Evolutionary conservation across 2,797 vertebrate species (phyloP).

Genomic region (Salarias fasciatus): DNA sequence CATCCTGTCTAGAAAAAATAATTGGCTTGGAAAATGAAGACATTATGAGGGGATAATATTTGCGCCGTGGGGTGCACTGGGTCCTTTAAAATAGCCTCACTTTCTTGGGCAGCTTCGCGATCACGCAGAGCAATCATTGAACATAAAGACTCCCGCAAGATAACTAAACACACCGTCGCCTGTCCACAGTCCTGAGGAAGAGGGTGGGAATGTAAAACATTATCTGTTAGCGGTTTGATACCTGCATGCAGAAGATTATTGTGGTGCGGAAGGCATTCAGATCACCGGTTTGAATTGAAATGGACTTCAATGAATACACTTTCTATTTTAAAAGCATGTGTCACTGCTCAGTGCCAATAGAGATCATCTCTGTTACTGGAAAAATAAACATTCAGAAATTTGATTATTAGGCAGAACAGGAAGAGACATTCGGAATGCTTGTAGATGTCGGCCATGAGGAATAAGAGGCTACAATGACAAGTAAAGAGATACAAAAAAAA

Average conservation of each 20-base stretch:
- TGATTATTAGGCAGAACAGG: conserved; percentile 17
- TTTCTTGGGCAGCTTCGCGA: conserved; percentile 17
- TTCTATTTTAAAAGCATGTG: conserved; percentile 1
- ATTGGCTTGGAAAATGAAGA: conserved; percentile 1
- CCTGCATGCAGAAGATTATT: too few relatives aligned
- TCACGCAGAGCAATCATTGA: conserved; percentile 19
- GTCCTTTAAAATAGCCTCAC: conserved; percentile 13
- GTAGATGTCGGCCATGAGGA: conserved; percentile 3
- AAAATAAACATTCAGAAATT: not conserved
- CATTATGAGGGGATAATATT: conserved; percentile 19
- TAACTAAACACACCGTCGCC: conserved; percentile 13
- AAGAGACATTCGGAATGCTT: not conserved
- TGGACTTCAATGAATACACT: not conserved
- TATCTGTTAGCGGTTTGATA: not conserved
- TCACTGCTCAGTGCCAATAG: not conserved
- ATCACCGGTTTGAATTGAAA: too few relatives aligned
- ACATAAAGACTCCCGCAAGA: conserved; percentile 25
- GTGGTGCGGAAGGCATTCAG: too few relatives aligned
- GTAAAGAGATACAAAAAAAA: not conserved
- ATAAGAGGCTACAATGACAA: conserved; percentile 22
- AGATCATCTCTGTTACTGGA: not conserved
- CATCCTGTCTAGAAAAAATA: conserved; percentile 2
- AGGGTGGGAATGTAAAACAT: not conserved
- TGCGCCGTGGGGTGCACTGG: not conserved
- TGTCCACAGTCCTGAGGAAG: conserved; percentile 20